Base-by-base conservation (phyloP, 1,140 invertebrate genomes). In the Drosophila albomicans region DNA sequence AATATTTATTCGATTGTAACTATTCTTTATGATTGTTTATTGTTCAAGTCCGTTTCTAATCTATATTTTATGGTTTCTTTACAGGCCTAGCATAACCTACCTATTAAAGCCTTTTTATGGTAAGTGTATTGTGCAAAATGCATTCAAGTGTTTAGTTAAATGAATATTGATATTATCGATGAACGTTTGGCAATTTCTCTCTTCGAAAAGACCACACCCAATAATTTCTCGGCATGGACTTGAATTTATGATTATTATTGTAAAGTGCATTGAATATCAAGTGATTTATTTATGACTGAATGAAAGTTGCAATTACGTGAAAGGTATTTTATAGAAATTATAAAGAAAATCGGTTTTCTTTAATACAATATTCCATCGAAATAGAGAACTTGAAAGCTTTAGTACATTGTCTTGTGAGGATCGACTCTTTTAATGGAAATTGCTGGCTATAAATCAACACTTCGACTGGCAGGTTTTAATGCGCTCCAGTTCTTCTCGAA, bases 91-190 rank as follows among this genome's bases (percentile, higher is more conserved):
- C 52, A 45, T 56, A 46, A 41, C 16, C 38, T 30, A 52, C 41
- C 41, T 61, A 25, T 38, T 45, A 73, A 76, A 67, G 66, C 58
- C 59, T 79, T 84, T 84, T 75, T 63, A 72, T 76, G 81, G 81
- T 82, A 77, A 59, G 81, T 76, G 4, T 16, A 69, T 65, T 79
- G n/a, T 56, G 45, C 6, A 51, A 72, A 25, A 59, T 48, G 28
- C 41, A 15, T 1, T 35, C 30, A 35, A 54, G 25, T 56, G 41
- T 43, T 43, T 43, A 13, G 41, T 0, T 43, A 20, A 56, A 3
- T 38, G n/a, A 56, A 38, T 52, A 56, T 38, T 35, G 5, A 3
- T 56, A 16, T 56, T 11, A 56, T 35, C 32, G 6, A 56, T 49
- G 16, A 11, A n/a, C 16, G 28, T 58, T 25, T 57, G 54, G 30